Base-by-base conservation (phyloP, 2,888 invertebrate species). In the Metellina segmentata region DNA sequence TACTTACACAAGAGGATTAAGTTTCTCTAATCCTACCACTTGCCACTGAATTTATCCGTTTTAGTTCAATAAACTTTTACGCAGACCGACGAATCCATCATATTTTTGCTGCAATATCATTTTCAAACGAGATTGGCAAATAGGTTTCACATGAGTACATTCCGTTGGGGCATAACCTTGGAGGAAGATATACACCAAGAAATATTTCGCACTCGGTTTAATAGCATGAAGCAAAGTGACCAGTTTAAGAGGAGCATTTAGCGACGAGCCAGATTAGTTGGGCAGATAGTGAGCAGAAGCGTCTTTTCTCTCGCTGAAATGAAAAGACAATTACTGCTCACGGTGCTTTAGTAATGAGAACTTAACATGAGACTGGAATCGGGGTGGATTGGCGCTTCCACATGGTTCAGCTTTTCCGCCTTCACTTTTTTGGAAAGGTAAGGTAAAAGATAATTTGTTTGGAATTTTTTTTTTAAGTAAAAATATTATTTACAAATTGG, bases 31-130 rank as follows among this genome's bases (percentile, higher is more conserved):
- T 83, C 71, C 51, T 48, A 48, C 6, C 52, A 1, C 61, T 75
- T 86, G 34, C 70, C 70, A 16, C 72, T 72, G 34, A 81, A 52
- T 20, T n/a, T 48, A 34, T 48, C 86, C 90, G 85, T 81, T 90
- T 90, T 85, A 90, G 90, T 85, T 90, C 79, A 79, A 85, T 85
- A 85, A 90, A 90, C 85, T 72, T 79, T 82, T 78, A 71, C 83
- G 8, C 89, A 19, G 79, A 8, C 74, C 52, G n/a, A 19, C 53
- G 74, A 61, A 49, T 77, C 19, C 79, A 85, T 81, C 79, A 53
- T 34, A 49, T 85, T 78, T 85, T 75, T 48, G 48, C 48, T 72
- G 72, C 72, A 85, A 78, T 52, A 79, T 69, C 61, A 69, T 79
- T 79, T 79, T 83, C 53, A 61, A 34, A 16, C 13, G 16, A 69